Evolutionary conservation across 2,888 invertebrate genomes (phyloP).

Genomic region (Hyposoter didymator): DNA sequence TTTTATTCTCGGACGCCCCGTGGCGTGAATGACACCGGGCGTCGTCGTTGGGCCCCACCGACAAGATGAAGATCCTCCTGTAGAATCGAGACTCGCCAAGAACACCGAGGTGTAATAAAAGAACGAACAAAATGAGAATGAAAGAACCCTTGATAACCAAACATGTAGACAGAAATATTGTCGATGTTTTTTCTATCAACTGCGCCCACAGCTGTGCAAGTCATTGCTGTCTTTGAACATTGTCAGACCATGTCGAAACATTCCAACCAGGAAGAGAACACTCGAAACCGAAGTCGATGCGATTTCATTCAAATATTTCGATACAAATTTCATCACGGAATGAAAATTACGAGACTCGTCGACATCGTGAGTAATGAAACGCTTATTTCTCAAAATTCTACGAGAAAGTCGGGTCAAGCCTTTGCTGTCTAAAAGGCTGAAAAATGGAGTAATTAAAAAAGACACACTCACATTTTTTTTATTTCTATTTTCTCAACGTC

Average conservation of each 20-base stretch:
- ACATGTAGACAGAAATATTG: conserved; percentile 18
- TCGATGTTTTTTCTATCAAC: conserved; percentile 16
- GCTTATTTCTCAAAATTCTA: not conserved
- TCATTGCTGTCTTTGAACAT: conserved; percentile 18
- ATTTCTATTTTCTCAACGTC: not conserved
- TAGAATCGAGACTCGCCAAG: conserved; percentile 26
- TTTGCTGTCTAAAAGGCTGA: not conserved
- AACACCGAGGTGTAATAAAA: conserved; percentile 14
- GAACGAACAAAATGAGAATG: conserved; percentile 42
- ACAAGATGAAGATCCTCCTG: conserved; percentile 56
- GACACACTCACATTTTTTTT: not conserved
- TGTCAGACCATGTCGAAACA: conserved; percentile 6
- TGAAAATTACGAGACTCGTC: not conserved
- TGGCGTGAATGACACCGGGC: conserved; percentile 75
- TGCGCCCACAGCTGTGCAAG: conserved; percentile 12
- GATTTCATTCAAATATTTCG: not conserved
- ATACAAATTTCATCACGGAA: not conserved
- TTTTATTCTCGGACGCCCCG: conserved; percentile 74
- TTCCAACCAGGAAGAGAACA: not conserved
- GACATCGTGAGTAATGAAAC: not conserved
- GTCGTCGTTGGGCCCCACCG: conserved; percentile 69
- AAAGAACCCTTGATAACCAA: conserved; percentile 35
- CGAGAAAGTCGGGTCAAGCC: not conserved
- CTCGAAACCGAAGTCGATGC: not conserved
- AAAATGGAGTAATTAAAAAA: not conserved